Conservation (phyloP, 1,140 invertebrate species). For the Caenorhabditis latens region DNA sequence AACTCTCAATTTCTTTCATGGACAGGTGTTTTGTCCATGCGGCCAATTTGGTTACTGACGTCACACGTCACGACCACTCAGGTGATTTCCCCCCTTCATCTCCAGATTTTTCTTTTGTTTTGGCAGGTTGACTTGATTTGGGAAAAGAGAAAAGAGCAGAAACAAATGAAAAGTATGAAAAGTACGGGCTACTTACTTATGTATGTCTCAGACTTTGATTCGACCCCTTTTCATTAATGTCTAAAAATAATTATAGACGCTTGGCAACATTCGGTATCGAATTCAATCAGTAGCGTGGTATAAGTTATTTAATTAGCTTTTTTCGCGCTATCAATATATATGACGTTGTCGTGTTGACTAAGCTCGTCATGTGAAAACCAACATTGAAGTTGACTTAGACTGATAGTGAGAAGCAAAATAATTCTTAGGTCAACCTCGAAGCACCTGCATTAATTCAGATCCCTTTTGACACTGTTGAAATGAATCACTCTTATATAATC, state of each 20-base stretch:
- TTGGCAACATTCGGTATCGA: background rate
- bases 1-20: background rate
- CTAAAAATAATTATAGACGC: background rate
- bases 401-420: too few relatives aligned
- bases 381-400: too few relatives aligned
- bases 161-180: background rate
- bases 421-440: too few relatives aligned
- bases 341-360: too few relatives aligned
- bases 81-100: background rate
- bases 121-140: background rate
- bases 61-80: slow-evolving; percentile 16
- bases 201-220: too few relatives aligned
- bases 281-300: background rate
- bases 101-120: background rate
- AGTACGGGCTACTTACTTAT: background rate
- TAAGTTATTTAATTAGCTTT: background rate
- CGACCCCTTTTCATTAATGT: too few relatives aligned
- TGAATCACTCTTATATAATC: too few relatives aligned
- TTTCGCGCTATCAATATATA: too few relatives aligned
- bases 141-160: background rate
- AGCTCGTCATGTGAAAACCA: too few relatives aligned
- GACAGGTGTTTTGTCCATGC: slow-evolving; percentile 20
- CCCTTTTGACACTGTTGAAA: too few relatives aligned
- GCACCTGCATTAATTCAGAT: too few relatives aligned
- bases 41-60: slow-evolving; percentile 46